phyloP scores from a whole-genome alignment of 2,797 vertebrate genomes.

The Acanthiza pusilla region DNA sequence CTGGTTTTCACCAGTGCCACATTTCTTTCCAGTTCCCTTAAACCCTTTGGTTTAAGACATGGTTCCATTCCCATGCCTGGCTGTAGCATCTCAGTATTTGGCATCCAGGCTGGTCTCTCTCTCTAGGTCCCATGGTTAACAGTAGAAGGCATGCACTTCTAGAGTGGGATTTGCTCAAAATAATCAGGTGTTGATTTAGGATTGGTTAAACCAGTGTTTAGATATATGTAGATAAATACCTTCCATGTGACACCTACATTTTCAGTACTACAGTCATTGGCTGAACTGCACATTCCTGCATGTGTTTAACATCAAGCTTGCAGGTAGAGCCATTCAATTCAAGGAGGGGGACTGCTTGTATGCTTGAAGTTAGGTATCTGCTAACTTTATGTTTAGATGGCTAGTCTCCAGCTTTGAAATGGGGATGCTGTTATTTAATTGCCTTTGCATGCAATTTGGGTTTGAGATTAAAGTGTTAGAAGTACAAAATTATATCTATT shows the following conservation, averaged over 20 bases:
- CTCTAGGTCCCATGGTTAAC: neutral
- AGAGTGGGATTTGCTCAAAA: neutral
- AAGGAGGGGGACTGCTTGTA: neutral
- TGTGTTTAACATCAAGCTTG: neutral
- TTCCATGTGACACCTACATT: neutral
- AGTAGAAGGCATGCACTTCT: neutral
- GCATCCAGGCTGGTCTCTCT: neutral
- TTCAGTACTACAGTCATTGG: neutral
- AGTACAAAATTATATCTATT: neutral
- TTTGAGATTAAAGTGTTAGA: neutral
- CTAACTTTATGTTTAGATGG: neutral
- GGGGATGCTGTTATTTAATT: neutral
- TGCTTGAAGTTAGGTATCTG: neutral
- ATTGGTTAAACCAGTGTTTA: neutral
- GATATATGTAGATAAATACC: neutral
- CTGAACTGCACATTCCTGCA: neutral
- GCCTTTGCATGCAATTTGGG: neutral
- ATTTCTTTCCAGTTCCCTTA: neutral
- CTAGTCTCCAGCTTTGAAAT: neutral
- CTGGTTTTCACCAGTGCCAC: neutral
- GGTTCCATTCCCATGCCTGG: neutral
- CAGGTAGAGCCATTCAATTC: neutral
- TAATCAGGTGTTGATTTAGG: neutral
- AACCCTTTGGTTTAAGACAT: neutral
- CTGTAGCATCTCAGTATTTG: neutral